Conservation (phyloP, 1,140 invertebrate species). For the Physella acuta region DNA sequence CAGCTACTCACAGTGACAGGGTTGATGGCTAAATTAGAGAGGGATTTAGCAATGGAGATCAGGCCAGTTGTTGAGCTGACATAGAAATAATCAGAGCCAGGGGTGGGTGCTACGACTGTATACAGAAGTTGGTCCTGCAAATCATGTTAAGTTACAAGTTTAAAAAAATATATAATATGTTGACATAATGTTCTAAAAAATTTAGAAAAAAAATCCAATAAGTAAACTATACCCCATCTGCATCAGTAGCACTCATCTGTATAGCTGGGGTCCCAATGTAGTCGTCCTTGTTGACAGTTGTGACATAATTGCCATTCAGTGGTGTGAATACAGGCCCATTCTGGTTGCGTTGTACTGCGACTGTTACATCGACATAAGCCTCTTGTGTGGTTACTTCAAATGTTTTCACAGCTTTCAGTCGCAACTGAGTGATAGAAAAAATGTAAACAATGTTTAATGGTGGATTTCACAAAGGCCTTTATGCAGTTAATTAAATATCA, state of each 20-base stretch:
- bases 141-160: conserved; percentile 5
- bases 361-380: conserved; percentile 72
- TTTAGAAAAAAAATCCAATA: no score
- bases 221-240: conserved; percentile 30
- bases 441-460: no score
- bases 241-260: conserved; percentile 67
- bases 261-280: conserved; percentile 72
- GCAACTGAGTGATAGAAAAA: conserved; percentile 31
- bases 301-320: conserved; percentile 71
- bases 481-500: no score
- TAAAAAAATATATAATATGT: no score
- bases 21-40: conserved; percentile 22
- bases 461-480: no score
- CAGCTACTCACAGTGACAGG: no score
- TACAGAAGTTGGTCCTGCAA: conserved; percentile 39
- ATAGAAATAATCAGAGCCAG: conserved; percentile 36
- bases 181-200: no score
- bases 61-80: conserved; percentile 35
- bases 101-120: conserved; percentile 20
- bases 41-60: conserved; percentile 33
- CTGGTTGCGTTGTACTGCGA: conserved; percentile 72
- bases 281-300: conserved; percentile 79
- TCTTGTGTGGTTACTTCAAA: conserved; percentile 56
- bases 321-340: conserved; percentile 75
- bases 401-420: conserved; percentile 34